A percentile compares a stretch with the other conserved stretches of the same genome.
These are phyloP conservation scores for Crotalus tigris DNA, from an alignment of 2,113 vertebrate species.

Conservation along the genomic window DNA sequence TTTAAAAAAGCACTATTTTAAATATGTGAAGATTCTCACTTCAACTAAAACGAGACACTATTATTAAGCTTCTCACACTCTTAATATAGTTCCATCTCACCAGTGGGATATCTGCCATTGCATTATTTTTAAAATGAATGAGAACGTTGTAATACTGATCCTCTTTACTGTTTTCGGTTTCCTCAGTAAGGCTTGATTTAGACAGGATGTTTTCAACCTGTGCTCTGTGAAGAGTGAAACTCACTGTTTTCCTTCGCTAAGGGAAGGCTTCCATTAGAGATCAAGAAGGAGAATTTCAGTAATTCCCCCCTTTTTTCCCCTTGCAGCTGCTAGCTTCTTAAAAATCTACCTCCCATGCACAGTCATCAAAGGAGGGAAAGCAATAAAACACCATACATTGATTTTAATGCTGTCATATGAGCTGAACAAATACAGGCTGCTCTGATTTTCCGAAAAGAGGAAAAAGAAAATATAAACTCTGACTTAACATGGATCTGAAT, in stretches of 20 bases:
- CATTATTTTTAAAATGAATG: slow-evolving; percentile 38
- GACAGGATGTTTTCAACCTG: slow-evolving; percentile 16
- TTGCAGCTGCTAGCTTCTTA: neutral
- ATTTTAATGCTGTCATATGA: slow-evolving; percentile 3
- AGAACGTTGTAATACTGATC: slow-evolving; percentile 29
- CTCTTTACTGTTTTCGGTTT: slow-evolving; percentile 27
- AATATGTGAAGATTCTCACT: slow-evolving; percentile 31
- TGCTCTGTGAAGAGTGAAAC: slow-evolving; percentile 7
- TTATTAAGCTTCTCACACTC: slow-evolving; percentile 28
- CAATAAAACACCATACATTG: neutral
- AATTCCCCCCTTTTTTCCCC: neutral
- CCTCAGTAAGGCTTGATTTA: slow-evolving; percentile 18
- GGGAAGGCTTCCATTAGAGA: neutral
- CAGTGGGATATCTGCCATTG: slow-evolving; percentile 22
- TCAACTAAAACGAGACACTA: slow-evolving; percentile 27
- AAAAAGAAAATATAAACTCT: slow-evolving; percentile 32
- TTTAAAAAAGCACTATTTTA: slow-evolving; percentile 25
- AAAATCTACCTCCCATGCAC: neutral
- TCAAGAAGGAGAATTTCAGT: neutral
- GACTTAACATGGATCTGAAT: slow-evolving; percentile 1
- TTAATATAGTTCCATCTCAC: slow-evolving; percentile 40
- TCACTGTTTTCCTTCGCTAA: neutral
- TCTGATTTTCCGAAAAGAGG: slow-evolving; percentile 15
- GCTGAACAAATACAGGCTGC: neutral
- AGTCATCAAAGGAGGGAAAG: neutral